Conservation (phyloP, 2,113 vertebrate genomes). For the Passerina amoena region DNA sequence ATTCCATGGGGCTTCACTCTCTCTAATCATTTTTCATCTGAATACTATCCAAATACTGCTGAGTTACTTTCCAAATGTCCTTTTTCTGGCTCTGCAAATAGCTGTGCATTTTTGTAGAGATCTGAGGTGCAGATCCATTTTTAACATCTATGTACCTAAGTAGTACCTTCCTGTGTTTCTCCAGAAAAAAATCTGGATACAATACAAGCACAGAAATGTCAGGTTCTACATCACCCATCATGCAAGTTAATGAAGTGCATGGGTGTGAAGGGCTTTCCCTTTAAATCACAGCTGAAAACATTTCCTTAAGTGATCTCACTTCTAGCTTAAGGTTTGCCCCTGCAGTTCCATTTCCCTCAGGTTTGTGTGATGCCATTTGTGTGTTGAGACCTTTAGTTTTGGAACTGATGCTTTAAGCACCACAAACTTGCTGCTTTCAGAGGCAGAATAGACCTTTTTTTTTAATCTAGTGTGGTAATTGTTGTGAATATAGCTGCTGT, state of each 20-base stretch:
- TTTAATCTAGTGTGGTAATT: not conserved
- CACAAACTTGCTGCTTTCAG: not conserved
- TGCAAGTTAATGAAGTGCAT: conserved; percentile 9
- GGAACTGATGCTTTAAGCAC: not conserved
- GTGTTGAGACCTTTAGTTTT: not conserved
- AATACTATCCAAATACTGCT: not conserved
- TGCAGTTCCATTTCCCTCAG: not conserved
- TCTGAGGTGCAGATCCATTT: not conserved
- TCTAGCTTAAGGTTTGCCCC: not conserved
- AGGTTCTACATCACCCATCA: not conserved
- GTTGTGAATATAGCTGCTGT: not conserved
- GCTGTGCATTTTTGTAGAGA: not conserved
- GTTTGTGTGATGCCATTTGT: not conserved
- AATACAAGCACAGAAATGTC: not conserved
- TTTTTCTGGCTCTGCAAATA: not conserved
- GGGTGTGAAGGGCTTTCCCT: conserved; percentile 33
- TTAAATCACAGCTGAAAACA: conserved; percentile 7
- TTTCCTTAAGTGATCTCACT: conserved; percentile 12
- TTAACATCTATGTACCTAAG: not conserved
- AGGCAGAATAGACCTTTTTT: not conserved
- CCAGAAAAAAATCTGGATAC: not conserved
- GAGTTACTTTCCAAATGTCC: not conserved
- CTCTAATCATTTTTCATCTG: not conserved
- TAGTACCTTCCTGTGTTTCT: not conserved
- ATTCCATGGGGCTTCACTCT: not conserved